Conservation (phyloP, 2,113 vertebrate genomes). For the Mirza zaza region DNA sequence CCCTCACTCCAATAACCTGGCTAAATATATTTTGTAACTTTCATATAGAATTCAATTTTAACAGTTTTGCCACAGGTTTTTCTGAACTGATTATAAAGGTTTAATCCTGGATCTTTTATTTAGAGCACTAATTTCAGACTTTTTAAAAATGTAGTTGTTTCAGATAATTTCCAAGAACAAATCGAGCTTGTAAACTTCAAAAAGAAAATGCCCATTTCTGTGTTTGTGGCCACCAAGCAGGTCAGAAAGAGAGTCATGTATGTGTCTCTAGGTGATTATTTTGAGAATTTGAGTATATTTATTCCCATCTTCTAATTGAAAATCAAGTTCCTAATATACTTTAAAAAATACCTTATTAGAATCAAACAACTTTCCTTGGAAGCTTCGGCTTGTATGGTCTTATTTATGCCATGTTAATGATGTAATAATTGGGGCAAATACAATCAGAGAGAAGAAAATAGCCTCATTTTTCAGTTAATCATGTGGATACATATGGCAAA, state of each 20-base stretch:
- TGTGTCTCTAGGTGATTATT: constrained; percentile 67
- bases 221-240: constrained; percentile 50
- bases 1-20: background rate
- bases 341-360: constrained; percentile 57
- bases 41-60: constrained; percentile 15
- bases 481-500: background rate
- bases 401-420: background rate
- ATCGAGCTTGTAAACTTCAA: constrained; percentile 64
- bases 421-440: constrained; percentile 23
- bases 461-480: background rate
- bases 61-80: background rate
- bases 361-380: constrained; percentile 15
- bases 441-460: constrained; percentile 38
- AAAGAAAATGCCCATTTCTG: constrained; percentile 48
- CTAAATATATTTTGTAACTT: constrained; percentile 41
- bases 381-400: constrained; percentile 21
- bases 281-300: constrained; percentile 73
- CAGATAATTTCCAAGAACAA: constrained; percentile 52
- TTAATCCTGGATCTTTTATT: background rate
- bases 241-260: constrained; percentile 44
- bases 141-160: constrained; percentile 43
- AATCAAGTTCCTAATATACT: constrained; percentile 64
- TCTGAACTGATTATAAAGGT: background rate
- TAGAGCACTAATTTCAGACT: constrained; percentile 29
- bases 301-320: constrained; percentile 73